Percentiles rank a stretch among this genome's conserved stretches.
phyloP scores from a whole-genome alignment of 2,113 vertebrate genomes.

The Probosciger aterrimus region DNA sequence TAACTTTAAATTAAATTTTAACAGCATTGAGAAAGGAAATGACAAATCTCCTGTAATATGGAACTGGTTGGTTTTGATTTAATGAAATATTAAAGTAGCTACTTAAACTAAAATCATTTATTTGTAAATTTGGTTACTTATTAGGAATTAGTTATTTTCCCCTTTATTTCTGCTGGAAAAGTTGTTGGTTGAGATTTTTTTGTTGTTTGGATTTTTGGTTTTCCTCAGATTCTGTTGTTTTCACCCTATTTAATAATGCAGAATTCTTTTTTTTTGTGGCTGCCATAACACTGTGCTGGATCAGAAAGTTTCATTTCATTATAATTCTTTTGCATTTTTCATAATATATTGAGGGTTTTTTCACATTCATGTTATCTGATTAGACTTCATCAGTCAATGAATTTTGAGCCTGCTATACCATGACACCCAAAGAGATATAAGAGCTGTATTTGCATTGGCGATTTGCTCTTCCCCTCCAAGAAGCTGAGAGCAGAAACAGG shows the following conservation, averaged over 20 bases:
- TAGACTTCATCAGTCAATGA: not conserved
- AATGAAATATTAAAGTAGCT: not conserved
- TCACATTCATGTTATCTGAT: not conserved
- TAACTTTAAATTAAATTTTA: not conserved
- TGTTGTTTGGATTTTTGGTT: not conserved
- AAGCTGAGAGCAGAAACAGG: not conserved
- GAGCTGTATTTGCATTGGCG: not conserved
- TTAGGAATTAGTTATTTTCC: not conserved
- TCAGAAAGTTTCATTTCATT: not conserved
- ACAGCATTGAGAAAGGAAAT: not conserved
- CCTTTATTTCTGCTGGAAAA: not conserved
- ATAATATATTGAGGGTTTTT: not conserved
- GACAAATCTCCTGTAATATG: not conserved
- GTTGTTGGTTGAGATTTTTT: not conserved
- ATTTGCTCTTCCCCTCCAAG: accelerated
- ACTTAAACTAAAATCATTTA: not conserved
- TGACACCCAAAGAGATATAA: not conserved
- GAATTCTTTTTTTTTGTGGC: not conserved
- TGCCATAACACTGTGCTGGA: not conserved
- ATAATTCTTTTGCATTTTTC: not conserved
- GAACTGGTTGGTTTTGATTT: not conserved
- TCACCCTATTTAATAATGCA: not conserved
- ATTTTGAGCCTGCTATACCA: not conserved
- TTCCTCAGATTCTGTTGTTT: not conserved
- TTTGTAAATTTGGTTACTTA: not conserved